Conservation (phyloP, 2,797 vertebrate genomes). For the Lerista edwardsae region DNA sequence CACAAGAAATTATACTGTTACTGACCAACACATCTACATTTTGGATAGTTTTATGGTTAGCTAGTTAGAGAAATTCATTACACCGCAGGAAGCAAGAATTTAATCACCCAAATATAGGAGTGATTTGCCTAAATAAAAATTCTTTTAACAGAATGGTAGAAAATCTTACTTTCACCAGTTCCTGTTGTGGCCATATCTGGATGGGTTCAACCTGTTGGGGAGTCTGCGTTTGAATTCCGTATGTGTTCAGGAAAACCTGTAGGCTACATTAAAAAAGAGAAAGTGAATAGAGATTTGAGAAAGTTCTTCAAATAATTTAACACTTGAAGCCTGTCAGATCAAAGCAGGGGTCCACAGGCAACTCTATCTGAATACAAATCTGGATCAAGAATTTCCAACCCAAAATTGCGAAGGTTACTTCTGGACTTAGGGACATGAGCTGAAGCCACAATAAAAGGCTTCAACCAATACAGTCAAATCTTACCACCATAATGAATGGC, state of each 20-base stretch:
- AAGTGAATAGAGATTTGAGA: conserved; percentile 18
- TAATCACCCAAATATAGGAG: not conserved
- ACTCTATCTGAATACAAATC: not conserved
- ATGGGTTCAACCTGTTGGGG: conserved; percentile 98
- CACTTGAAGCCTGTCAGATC: not conserved
- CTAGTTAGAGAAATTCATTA: not conserved
- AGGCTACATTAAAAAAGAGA: conserved; percentile 76
- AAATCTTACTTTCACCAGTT: conserved; percentile 92
- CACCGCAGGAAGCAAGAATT: not conserved
- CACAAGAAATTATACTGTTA: not conserved
- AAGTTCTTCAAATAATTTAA: not conserved
- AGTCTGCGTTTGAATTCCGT: conserved; percentile 97
- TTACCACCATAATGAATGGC: conserved; percentile 39
- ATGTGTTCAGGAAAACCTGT: conserved; percentile 98
- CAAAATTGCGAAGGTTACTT: not conserved
- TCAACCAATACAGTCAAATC: not conserved
- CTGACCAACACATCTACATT: not conserved
- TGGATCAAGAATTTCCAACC: not conserved
- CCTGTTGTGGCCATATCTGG: conserved; percentile 98
- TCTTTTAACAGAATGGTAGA: not conserved
- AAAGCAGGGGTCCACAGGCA: not conserved
- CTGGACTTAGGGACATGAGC: not conserved
- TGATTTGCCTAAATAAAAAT: not conserved
- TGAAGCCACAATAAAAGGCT: too few species aligned
- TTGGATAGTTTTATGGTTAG: not conserved